phyloP scores from a whole-genome alignment of 2,888 invertebrate genomes.

The Ennomos fuscantarius region DNA sequence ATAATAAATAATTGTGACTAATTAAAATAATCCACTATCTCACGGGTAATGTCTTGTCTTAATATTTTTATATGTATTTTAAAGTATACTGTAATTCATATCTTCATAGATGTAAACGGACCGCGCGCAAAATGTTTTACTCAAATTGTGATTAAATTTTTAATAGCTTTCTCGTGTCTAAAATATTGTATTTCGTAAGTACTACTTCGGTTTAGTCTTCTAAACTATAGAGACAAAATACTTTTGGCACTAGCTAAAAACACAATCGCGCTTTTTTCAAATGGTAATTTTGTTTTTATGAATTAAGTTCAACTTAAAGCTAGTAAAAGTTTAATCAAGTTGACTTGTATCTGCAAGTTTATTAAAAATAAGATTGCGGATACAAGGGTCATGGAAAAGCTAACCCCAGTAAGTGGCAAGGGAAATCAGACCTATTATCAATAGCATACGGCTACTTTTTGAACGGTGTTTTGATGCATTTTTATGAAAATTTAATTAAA shows the following conservation, averaged over 20 bases:
- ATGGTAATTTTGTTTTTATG: slow-evolving; percentile 6
- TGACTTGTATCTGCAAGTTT: slow-evolving; percentile 58
- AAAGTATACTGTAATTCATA: slow-evolving; percentile 82
- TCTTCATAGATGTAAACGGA: slow-evolving; percentile 81
- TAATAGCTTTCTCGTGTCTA: slow-evolving; percentile 36
- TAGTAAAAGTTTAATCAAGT: slow-evolving; percentile 51
- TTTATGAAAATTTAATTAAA: slow-evolving; percentile 69
- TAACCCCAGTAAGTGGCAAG: slow-evolving; percentile 75
- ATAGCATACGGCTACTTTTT: slow-evolving; percentile 83
- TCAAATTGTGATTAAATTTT: slow-evolving; percentile 38
- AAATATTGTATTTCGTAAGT: not conserved
- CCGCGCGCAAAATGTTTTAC: slow-evolving; percentile 56
- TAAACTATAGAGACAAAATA: slow-evolving; percentile 4
- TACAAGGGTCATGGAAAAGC: slow-evolving; percentile 55
- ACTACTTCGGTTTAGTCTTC: slow-evolving; percentile 14
- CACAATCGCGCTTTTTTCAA: slow-evolving; percentile 3
- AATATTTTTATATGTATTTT: slow-evolving; percentile 85
- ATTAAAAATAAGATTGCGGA: slow-evolving; percentile 60
- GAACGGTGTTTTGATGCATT: slow-evolving; percentile 83
- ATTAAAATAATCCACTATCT: slow-evolving; percentile 58
- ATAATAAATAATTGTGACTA: slow-evolving; percentile 76
- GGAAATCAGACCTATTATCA: slow-evolving; percentile 77
- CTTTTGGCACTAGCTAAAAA: slow-evolving; percentile 1
- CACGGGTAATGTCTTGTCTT: slow-evolving; percentile 69
- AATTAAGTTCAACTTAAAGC: slow-evolving; percentile 25